phyloP scores from a whole-genome alignment of 2,113 vertebrate species.

The Addax nasomaculatus region DNA sequence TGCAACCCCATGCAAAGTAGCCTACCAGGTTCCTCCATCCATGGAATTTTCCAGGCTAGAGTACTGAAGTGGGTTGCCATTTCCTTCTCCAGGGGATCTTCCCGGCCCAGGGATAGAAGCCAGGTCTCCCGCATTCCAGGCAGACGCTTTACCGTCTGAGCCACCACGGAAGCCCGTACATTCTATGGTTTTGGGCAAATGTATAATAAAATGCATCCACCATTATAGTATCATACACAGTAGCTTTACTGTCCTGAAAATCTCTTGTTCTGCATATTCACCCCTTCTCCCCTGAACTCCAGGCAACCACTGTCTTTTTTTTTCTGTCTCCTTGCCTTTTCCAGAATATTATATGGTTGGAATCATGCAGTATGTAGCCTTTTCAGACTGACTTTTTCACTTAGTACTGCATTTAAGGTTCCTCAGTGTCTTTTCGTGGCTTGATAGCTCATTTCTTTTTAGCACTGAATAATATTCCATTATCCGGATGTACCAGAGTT shows the following conservation, averaged over 20 bases:
- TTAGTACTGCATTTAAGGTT: neutral
- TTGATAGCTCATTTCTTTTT: neutral
- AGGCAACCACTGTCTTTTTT: neutral
- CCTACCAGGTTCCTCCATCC: neutral
- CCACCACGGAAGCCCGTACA: accelerated
- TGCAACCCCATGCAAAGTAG: neutral
- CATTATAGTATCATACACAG: neutral
- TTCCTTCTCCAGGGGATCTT: neutral
- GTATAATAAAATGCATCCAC: neutral
- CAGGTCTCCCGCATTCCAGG: neutral
- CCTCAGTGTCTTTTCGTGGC: neutral
- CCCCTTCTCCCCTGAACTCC: neutral
- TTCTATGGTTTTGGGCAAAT: neutral
- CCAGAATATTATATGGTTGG: neutral
- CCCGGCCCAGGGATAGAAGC: neutral
- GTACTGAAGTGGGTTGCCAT: neutral
- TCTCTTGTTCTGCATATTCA: neutral
- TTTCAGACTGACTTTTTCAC: neutral
- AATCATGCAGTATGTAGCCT: neutral
- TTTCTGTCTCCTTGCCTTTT: neutral
- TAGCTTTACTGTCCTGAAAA: neutral
- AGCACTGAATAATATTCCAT: neutral
- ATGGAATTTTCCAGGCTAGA: neutral
- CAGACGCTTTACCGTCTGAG: neutral
- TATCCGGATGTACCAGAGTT: neutral